Percentiles rank a stretch among this genome's conserved stretches.
phyloP scores from a whole-genome alignment of 2,113 vertebrate species.

The Chiloscyllium plagiosum region DNA sequence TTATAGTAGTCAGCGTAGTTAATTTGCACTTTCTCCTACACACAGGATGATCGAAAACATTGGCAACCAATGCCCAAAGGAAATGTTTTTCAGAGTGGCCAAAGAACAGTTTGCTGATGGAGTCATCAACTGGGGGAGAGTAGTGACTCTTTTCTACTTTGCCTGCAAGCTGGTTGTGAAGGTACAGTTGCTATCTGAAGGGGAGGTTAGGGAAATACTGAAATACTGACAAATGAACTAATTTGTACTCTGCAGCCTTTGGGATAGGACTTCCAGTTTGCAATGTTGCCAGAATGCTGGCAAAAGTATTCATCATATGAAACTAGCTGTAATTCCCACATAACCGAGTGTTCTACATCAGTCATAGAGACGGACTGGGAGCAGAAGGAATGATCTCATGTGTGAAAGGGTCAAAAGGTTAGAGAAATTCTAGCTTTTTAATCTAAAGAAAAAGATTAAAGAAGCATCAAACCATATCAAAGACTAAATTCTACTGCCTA shows the following conservation, averaged over 20 bases:
- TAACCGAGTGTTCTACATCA: neutral
- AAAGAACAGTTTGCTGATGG: slow-evolving; percentile 77
- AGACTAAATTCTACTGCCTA: neutral
- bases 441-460: neutral
- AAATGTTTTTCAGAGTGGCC: slow-evolving; percentile 74
- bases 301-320: slow-evolving; percentile 2
- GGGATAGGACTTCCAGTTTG: too few species aligned
- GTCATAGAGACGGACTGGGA: neutral
- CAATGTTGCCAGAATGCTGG: too few species aligned
- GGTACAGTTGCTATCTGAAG: slow-evolving; percentile 44
- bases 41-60: slow-evolving; percentile 69
- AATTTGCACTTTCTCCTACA: slow-evolving; percentile 5
- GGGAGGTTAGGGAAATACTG: neutral
- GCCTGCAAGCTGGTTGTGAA: slow-evolving; percentile 75
- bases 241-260: too few species aligned
- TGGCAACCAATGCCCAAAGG: slow-evolving; percentile 55
- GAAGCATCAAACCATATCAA: neutral
- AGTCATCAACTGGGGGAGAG: slow-evolving; percentile 85
- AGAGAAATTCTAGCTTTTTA: neutral
- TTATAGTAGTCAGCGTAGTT: neutral
- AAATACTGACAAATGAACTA: neutral
- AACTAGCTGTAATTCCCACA: neutral
- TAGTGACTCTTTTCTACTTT: slow-evolving; percentile 85
- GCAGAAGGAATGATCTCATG: neutral
- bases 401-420: neutral